Conservation (phyloP, 2,888 invertebrate genomes). For the Onchidella celtica region DNA sequence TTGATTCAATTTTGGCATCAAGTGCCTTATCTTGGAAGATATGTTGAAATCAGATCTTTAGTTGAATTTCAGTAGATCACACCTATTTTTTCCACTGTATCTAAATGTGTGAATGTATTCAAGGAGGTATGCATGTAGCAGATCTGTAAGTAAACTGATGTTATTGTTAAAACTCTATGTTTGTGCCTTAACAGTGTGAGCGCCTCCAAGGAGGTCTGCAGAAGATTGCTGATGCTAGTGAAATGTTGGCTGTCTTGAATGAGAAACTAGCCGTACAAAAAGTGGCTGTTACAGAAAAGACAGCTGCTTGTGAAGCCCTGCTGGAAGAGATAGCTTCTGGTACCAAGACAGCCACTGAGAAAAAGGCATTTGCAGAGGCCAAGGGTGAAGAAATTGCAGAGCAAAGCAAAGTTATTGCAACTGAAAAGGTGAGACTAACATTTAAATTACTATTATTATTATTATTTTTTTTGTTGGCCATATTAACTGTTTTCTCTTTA, state of each 20-base stretch:
- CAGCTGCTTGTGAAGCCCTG: constrained; percentile 89
- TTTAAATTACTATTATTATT: not conserved
- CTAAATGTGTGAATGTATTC: no score
- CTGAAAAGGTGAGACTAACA: constrained; percentile 87
- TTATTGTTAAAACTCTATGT: no score
- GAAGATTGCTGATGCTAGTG: constrained; percentile 93
- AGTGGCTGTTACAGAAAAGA: constrained; percentile 90
- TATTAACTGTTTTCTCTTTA: not conserved
- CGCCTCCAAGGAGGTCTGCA: constrained; percentile 86
- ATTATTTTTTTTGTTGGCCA: not conserved
- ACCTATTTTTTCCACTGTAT: no score
- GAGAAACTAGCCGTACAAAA: constrained; percentile 90
- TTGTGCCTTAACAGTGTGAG: constrained; percentile 83
- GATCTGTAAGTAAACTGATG: no score
- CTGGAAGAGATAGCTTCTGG: constrained; percentile 87
- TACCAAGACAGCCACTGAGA: constrained; percentile 85
- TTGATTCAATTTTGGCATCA: no score
- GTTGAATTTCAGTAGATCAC: no score
- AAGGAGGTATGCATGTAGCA: no score
- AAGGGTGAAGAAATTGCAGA: constrained; percentile 91
- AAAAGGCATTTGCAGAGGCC: constrained; percentile 89
- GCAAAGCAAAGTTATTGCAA: constrained; percentile 88
- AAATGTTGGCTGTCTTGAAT: constrained; percentile 89
- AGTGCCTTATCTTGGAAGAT: no score
- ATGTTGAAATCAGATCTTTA: no score